Conservation (phyloP, 2,797 vertebrate genomes). For the Myotis findleyi region DNA sequence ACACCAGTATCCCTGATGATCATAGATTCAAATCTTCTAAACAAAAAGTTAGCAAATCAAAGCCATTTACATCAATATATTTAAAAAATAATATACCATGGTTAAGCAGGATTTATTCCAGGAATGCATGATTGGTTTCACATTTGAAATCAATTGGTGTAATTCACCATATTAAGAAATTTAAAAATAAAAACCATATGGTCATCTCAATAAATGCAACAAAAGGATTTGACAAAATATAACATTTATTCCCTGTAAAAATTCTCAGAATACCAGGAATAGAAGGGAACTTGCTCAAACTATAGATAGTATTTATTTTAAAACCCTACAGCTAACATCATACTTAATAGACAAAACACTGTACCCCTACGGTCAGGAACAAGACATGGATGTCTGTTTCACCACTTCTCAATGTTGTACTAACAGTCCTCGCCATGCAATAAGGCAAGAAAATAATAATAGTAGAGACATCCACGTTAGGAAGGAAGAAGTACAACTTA, state of each 20-base stretch:
- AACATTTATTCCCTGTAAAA: constrained; percentile 14
- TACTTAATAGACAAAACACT: background rate
- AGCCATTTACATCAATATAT: constrained; percentile 16
- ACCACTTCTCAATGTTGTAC: background rate
- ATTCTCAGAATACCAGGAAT: background rate
- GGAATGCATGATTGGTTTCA: background rate
- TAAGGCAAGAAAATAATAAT: constrained; percentile 11
- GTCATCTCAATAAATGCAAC: background rate
- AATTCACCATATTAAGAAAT: constrained; percentile 3
- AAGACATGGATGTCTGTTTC: background rate
- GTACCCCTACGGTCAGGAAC: background rate
- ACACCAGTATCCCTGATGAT: background rate
- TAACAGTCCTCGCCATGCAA: background rate
- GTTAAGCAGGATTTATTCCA: background rate
- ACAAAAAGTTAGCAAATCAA: constrained; percentile 19
- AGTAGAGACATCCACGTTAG: background rate
- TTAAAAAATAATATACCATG: background rate
- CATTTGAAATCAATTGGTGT: constrained; percentile 5
- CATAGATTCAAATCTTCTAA: constrained; percentile 15
- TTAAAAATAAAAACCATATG: background rate
- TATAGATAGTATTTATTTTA: background rate
- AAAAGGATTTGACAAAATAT: background rate
- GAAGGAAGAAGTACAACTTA: constrained; percentile 21
- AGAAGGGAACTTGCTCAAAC: background rate
- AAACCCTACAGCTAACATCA: background rate